Base-by-base conservation (phyloP, 1,140 invertebrate genomes). In the Leptoteleia sp. region DNA sequence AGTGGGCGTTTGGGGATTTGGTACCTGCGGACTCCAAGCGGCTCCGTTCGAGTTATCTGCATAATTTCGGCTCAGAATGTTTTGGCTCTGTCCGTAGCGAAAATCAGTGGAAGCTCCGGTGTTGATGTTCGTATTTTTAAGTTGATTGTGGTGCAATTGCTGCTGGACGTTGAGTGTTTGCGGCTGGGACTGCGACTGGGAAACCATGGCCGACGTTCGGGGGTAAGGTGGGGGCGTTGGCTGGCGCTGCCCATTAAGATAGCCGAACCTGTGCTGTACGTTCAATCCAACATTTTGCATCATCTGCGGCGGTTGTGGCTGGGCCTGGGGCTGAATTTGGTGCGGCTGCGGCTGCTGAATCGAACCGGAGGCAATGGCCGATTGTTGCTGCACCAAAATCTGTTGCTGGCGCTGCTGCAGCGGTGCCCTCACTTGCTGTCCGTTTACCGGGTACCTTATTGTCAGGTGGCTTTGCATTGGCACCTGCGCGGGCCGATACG, bases 71-170 rank as follows among this genome's bases (percentile, higher is more conserved):
- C 87, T 90, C 4, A 89, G 73, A 17, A 89, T 89, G 77, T 90
- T 90, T 64, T 90, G 89, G 76, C 87, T 90, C 48, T 88, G 89
- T 40, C 88, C 88, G 37, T 90, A 89, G n/a, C 87, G 88, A 82
- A 89, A 90, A 81, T 90, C 89, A 62, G 78, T 88, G 11, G 83
- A 88, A 15, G 85, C 85, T 17, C 85, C 85, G 0, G 86, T 87
- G 54, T 89, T 89, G 8, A 89, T 79, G 17, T 89, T 89, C 3
- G 84, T 52, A 25, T 86, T 89, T 40, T 89, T 89, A 19, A 88
- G 47, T 54, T 89, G 87, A 82, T 90, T 89, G 25, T 89, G 88
- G 80, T 89, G 87, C 9, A 88, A 67, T 13, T 90, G 89, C 37
- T 89, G 89, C 31, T 90, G 89, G 7, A 89, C 83, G 79, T 89